A percentile compares a stretch with the other conserved stretches of the same genome.
Conservation (phyloP, 2,888 invertebrate species). For the Erebia aethiops region DNA sequence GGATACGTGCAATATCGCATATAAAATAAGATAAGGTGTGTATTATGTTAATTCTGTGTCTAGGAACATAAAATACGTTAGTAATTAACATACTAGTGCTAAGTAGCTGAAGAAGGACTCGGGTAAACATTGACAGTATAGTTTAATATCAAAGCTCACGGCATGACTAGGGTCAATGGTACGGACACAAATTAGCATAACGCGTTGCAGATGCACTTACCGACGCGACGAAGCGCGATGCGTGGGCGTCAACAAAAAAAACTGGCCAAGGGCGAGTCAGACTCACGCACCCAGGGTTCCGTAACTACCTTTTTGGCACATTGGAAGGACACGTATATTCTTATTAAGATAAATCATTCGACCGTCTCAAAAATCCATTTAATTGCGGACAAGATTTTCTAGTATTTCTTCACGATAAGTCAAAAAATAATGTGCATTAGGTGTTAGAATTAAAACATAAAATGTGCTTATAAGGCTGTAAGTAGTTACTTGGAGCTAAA, state of each 20-base stretch:
- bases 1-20: conserved; percentile 2
- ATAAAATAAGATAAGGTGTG: conserved; percentile 9
- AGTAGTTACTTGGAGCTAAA: too few relatives aligned
- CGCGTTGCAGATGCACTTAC: conserved; percentile 22
- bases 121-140: conserved; percentile 15
- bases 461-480: too few relatives aligned
- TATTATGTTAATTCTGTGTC: conserved; percentile 13
- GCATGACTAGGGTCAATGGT: conserved; percentile 31
- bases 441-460: too few relatives aligned
- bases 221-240: conserved; percentile 9
- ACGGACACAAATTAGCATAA: conserved; percentile 34
- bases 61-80: conserved; percentile 11
- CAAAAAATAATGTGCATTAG: too few relatives aligned
- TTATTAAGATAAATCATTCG: too few relatives aligned
- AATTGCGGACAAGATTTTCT: too few relatives aligned
- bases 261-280: background rate
- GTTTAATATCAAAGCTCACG: conserved; percentile 28
- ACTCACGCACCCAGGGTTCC: too few relatives aligned
- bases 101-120: conserved; percentile 14
- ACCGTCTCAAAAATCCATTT: too few relatives aligned
- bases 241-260: conserved; percentile 29
- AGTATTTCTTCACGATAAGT: too few relatives aligned
- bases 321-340: too few relatives aligned
- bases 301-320: too few relatives aligned
- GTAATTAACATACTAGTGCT: conserved; percentile 17